phyloP scores from a whole-genome alignment of 2,888 invertebrate species.

The Limnephilus auricula region DNA sequence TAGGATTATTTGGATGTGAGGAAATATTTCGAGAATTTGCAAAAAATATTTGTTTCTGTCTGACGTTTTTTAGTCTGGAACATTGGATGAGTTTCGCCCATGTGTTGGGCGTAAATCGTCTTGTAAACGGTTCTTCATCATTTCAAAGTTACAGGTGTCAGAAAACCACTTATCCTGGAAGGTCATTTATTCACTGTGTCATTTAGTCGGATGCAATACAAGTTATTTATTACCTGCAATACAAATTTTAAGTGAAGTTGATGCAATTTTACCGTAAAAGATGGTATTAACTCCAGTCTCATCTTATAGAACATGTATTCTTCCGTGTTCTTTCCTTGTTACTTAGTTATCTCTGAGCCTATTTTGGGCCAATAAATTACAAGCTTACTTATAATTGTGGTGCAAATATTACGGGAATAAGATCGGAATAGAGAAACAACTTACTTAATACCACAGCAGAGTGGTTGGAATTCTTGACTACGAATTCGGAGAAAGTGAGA shows the following conservation, averaged over 20 bases:
- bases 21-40: background rate
- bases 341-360: too few relatives aligned
- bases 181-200: conserved; percentile 37
- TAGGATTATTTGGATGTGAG: too few relatives aligned
- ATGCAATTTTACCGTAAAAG: background rate
- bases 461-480: too few relatives aligned
- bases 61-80: background rate
- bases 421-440: too few relatives aligned
- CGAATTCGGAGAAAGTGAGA: too few relatives aligned
- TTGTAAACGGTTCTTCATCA: conserved; percentile 43
- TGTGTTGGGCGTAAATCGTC: background rate
- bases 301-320: too few relatives aligned
- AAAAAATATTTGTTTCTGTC: background rate
- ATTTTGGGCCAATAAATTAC: too few relatives aligned
- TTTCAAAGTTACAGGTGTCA: conserved; percentile 54
- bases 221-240: background rate
- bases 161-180: conserved; percentile 56
- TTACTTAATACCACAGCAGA: too few relatives aligned
- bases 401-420: too few relatives aligned
- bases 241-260: background rate
- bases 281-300: background rate
- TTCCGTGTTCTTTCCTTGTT: too few relatives aligned
- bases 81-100: background rate
- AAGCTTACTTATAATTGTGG: too few relatives aligned
- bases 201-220: background rate